Conservation (phyloP, 2,888 invertebrate species). For the Drosophila rubida region DNA sequence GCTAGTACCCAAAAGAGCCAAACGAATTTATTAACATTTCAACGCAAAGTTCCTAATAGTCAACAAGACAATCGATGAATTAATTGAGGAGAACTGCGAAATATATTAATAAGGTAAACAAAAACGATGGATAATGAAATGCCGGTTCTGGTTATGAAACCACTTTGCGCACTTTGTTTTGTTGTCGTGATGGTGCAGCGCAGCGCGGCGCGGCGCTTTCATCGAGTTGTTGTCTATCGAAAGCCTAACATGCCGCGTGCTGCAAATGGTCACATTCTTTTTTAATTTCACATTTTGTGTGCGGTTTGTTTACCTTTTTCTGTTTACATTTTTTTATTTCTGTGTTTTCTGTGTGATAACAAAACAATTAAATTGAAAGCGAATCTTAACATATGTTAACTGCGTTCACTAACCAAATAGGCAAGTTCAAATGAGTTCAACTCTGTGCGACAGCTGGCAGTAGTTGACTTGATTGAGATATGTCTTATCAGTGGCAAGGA, state of each 20-base stretch:
- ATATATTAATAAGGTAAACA: conserved; percentile 27
- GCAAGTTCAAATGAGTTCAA: conserved; percentile 9
- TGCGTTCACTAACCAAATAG: conserved; percentile 5
- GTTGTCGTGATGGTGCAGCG: conserved; percentile 10
- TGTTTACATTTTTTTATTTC: background rate
- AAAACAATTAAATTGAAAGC: conserved; percentile 6
- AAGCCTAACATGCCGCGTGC: conserved; percentile 11
- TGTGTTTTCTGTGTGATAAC: too few relatives aligned
- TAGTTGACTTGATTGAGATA: background rate
- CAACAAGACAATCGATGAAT: conserved; percentile 11
- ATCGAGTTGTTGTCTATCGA: conserved; percentile 25
- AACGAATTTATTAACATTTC: conserved; percentile 39
- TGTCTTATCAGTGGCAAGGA: conserved; percentile 7
- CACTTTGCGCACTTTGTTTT: conserved; percentile 31
- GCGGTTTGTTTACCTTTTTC: conserved; percentile 45
- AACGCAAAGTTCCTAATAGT: conserved; percentile 10
- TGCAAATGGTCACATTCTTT: conserved; percentile 46
- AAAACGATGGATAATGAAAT: conserved; percentile 26
- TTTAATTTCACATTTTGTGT: conserved; percentile 9
- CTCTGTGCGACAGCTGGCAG: conserved; percentile 1
- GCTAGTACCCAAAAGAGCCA: conserved; percentile 6
- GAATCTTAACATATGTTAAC: conserved; percentile 1
- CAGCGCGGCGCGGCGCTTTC: conserved; percentile 1
- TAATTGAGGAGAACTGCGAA: conserved; percentile 4
- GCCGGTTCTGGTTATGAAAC: conserved; percentile 56